phyloP scores from a whole-genome alignment of 2,113 vertebrate genomes.

The Ancistrus triradiatus region DNA sequence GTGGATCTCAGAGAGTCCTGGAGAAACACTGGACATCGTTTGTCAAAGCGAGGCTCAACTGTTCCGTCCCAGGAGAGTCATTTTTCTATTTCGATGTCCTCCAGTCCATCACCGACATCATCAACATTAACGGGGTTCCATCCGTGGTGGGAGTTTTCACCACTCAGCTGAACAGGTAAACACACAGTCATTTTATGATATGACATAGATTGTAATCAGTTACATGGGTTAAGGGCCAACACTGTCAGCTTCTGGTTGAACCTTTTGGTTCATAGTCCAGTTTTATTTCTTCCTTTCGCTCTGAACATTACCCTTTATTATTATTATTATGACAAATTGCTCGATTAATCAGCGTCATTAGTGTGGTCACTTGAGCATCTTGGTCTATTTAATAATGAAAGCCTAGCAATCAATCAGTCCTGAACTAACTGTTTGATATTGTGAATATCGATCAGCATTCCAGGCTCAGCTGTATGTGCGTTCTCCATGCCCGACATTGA shows the following conservation, averaged over 20 bases:
- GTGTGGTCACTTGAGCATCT: too few species aligned
- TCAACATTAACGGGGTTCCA: conserved; percentile 84
- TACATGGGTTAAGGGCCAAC: too few species aligned
- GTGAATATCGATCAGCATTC: conserved; percentile 74
- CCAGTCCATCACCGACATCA: conserved; percentile 93
- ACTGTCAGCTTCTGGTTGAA: too few species aligned
- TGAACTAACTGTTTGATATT: neutral
- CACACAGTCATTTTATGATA: too few species aligned
- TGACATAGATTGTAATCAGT: too few species aligned
- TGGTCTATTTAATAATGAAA: too few species aligned
- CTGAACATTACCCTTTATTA: too few species aligned
- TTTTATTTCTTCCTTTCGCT: too few species aligned
- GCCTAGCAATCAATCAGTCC: too few species aligned
- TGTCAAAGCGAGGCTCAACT: conserved; percentile 93
- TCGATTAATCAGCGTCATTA: too few species aligned
- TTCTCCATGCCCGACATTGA: conserved; percentile 97
- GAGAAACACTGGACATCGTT: conserved; percentile 99
- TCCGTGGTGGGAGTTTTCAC: conserved; percentile 91
- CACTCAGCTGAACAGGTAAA: conserved; percentile 97
- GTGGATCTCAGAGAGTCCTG: conserved; percentile 94
- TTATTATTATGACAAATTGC: too few species aligned
- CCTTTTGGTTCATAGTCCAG: too few species aligned
- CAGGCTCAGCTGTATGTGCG: conserved; percentile 93
- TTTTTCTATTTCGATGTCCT: conserved; percentile 99
- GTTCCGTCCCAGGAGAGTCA: conserved; percentile 93